Percentiles rank a stretch among this genome's conserved stretches.
Conservation (phyloP, 2,888 invertebrate species). For the Lypha dubia region DNA sequence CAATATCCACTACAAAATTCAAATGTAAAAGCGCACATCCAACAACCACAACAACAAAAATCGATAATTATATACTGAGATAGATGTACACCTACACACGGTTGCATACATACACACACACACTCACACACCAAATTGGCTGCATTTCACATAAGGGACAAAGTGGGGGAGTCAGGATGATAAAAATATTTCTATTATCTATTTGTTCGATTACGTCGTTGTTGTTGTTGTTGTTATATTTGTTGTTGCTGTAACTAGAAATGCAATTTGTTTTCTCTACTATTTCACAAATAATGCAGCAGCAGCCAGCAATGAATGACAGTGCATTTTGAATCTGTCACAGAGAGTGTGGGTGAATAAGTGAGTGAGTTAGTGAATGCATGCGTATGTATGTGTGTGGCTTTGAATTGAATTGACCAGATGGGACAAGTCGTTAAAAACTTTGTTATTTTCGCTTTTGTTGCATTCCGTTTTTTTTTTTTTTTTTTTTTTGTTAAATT, state of each 20-base stretch:
- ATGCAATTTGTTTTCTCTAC: conserved; percentile 70
- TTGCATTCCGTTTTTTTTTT: conserved; percentile 15
- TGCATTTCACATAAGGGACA: background rate
- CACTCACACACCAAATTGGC: background rate
- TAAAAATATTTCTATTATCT: conserved; percentile 60
- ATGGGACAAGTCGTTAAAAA: conserved; percentile 71
- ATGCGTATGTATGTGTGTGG: conserved; percentile 2
- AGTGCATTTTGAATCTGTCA: conserved; percentile 44
- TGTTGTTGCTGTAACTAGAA: conserved; percentile 57
- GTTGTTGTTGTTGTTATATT: conserved; percentile 32
- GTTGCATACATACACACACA: conserved; percentile 7
- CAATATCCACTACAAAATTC: conserved; percentile 36
- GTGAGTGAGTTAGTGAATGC: background rate
- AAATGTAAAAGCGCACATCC: conserved; percentile 49
- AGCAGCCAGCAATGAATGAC: conserved; percentile 38
- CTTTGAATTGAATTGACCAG: conserved; percentile 66
- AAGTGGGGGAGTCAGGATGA: conserved; percentile 9
- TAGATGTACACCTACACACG: background rate
- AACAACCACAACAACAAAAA: conserved; percentile 54
- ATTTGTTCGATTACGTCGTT: conserved; percentile 29
- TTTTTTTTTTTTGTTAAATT: too few species aligned
- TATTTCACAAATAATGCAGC: conserved; percentile 68
- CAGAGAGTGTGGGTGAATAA: background rate
- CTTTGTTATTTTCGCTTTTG: conserved; percentile 53
- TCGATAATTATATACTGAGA: conserved; percentile 59